Evolutionary conservation across 1,140 invertebrate genomes (phyloP), one percentile per base, ranked within the genome.

Genomic region (Nomia melanderi): DNA sequence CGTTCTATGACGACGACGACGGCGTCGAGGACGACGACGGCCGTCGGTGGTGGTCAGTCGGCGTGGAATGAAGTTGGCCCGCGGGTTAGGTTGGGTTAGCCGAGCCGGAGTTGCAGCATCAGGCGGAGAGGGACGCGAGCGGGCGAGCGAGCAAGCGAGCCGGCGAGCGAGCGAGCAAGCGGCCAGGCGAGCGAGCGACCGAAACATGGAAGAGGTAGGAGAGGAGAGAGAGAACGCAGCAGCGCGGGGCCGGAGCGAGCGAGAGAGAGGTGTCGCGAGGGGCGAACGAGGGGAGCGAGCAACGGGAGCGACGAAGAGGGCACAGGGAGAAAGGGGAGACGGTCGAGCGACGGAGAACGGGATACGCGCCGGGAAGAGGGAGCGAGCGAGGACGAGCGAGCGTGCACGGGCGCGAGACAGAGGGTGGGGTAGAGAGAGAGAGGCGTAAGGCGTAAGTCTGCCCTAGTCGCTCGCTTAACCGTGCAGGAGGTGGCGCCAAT

Each of bases 21-120:
- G 85, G 81, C 86, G 88, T 86, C 86, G 88, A 87, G 88, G 87
- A 86, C 73, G 81, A 79, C 80, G 83, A 82, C 89, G 88, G 90
- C 91, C 91, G 91, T 91, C 90, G 89, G 91, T 90, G 91, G 89
- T 92, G 92, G 91, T 92, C 92, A 92, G 92, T 92, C 90, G 87
- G 90, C 90, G 91, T 92, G 90, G 91, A 92, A 92, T 92, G 91
- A 92, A 92, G 91, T 90, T 91, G 74, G 86, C 78, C 84, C 75
- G 85, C 86, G 89, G 91, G 91, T 92, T 91, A 92, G 90, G 88
- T 88, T 91, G 88, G 91, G 89, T 90, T 87, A 85, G 88, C 79
- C 86, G 82, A 83, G 83, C 83, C 73, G 87, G 88, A 89, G 87
- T 88, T 88, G 90, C 90, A 90, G 89, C 90, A 91, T 90, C 90